A percentile compares a stretch with the other conserved stretches of the same genome.
These are phyloP conservation scores for Chouioia cunea DNA, from an alignment of 2,888 invertebrate genomes.

Conservation along the genomic window DNA sequence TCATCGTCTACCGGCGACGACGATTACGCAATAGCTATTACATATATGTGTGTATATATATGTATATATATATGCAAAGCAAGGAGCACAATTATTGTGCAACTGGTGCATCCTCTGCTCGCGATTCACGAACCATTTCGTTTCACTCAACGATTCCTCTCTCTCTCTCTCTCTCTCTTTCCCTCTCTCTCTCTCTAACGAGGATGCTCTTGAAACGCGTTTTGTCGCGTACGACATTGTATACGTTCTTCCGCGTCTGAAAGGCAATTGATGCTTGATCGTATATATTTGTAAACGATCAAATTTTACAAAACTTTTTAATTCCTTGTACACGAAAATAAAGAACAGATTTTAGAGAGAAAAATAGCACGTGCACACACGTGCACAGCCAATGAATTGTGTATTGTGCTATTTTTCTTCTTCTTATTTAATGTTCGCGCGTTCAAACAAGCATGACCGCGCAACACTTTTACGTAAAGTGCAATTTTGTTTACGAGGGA, in stretches of 20 bases:
- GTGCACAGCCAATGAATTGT: too few relatives aligned
- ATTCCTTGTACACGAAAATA: too few relatives aligned
- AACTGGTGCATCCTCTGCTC: neutral
- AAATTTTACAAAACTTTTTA: too few relatives aligned
- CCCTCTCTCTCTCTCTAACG: neutral
- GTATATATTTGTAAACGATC: too few relatives aligned
- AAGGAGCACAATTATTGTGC: slow-evolving; percentile 14
- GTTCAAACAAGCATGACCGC: neutral
- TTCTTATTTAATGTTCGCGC: neutral
- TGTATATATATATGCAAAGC: neutral
- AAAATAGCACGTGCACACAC: too few relatives aligned
- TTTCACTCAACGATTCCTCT: slow-evolving; percentile 9
- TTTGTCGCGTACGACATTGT: slow-evolving; percentile 8
- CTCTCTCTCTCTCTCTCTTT: too few relatives aligned
- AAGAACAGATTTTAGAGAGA: too few relatives aligned
- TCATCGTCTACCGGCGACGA: neutral
- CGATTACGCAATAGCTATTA: slow-evolving; percentile 10
- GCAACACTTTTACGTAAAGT: neutral
- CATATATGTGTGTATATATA: neutral
- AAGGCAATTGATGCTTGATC: too few relatives aligned
- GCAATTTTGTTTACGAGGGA: neutral
- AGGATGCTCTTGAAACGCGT: neutral
- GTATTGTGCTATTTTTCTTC: too few relatives aligned
- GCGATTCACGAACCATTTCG: slow-evolving; percentile 13
- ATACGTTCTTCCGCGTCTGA: slow-evolving; percentile 12